Base-by-base conservation (phyloP, 2,113 vertebrate species). In the Empidonax alnorum region DNA sequence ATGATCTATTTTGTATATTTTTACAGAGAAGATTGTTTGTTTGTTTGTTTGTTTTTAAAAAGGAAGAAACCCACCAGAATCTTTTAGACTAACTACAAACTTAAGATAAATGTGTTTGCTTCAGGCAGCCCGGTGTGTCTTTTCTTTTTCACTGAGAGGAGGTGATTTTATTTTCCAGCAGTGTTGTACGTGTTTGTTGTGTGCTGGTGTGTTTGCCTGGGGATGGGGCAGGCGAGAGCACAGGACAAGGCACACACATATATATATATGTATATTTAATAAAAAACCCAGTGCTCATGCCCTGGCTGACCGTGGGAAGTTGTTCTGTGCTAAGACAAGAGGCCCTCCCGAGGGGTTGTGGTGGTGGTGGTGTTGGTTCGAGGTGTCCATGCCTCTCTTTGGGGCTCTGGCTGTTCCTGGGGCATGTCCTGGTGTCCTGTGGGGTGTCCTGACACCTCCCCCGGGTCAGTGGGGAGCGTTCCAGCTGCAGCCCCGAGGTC, bases 341-440 rank as follows among this genome's bases (percentile, higher is more conserved):
- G 14, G 31, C 20, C 10, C 42, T 66, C 3, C 0, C 3, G 0
- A 21, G 83, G 69, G 52, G 19, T 61, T 79, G 61, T 44, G 19
- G 28, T 83, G 4, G 3, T 37, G n/a, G 28, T 68, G 3, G 7
- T 35, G 28, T 28, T 39, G n/a, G 13, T 77, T 87, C 8, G 9
- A 72, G 12, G 55, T 42, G n/a, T 49, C 25, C 46, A 6, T 30
- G 7, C 3, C 2, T 25, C 5, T 49, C 2, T 8, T 23, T 47
- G 14, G 55, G 49, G 15, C 55, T 21, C 11, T 75, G 73, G 39
- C 50, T 50, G 0, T 65, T 87, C 23, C 68, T 15, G 1, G 4
- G 12, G 47, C 31, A 3, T 33, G 50, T 63, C 71, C 59, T 33
- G 65, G 4, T 65, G 69, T 66, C 77, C 46, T 66, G 58, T 14